Base-by-base conservation (phyloP, 2,113 vertebrate genomes). In the Oncorhynchus tshawytscha region DNA sequence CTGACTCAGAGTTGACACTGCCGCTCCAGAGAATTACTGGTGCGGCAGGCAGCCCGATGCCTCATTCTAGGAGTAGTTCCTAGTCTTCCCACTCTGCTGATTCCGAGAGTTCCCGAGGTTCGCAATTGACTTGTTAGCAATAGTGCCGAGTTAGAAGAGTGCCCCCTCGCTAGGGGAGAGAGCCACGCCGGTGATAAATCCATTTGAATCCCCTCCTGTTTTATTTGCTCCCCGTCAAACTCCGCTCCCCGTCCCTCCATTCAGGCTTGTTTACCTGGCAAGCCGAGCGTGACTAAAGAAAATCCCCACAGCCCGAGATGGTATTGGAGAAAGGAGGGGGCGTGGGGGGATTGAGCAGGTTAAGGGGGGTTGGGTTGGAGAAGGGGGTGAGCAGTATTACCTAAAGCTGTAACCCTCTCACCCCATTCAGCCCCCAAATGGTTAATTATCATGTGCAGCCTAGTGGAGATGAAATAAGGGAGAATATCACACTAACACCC, bases 221-320 rank as follows among this genome's bases (percentile, higher is more conserved):
- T 92, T 85, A 90, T 90, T 91, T 90, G 87, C 91, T 91, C 91
- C 91, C 87, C 84, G 80, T 86, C 84, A 88, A 88, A 87, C 86
- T 49, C 54, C 51, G 45, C 31, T 29, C 69, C 80, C 82, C 85
- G 73, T 88, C 89, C 86, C 88, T 90, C 85, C 84, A 91, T 93
- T 88, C 89, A 90, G 88, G 84, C 91, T 93, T 96, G 96, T 97
- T 97, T 97, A 96, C 95, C 94, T 95, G 95, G 90, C 92, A 95
- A 97, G 91, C 92, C 92, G 87, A 93, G 95, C 96, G 95, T 95
- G 94, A 96, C 94, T 93, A 94, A 96, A 96, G 92, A 92, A 96
- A 95, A 93, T 93, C 95, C 95, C 95, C 95, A 92, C 89, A 93
- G 94, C 92, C 93, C 91, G 93, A 86, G 88, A 92, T 89, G 86